A percentile compares a stretch with the other conserved stretches of the same genome.
Evolutionary conservation across 2,888 invertebrate genomes (phyloP).

Genomic region (Cheilosia grossa): DNA sequence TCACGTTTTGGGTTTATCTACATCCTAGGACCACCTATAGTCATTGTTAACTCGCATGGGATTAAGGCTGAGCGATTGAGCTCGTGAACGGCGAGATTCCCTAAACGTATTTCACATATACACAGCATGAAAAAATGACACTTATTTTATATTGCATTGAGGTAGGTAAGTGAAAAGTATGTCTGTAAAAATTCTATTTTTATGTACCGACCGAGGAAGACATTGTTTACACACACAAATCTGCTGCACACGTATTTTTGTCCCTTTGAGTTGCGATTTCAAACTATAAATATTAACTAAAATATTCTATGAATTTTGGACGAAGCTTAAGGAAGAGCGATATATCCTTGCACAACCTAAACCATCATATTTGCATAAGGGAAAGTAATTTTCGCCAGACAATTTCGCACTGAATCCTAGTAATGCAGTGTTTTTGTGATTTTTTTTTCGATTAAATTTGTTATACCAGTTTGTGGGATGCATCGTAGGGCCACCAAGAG

Average conservation of each 20-base stretch:
- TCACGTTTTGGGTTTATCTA: slow-evolving; percentile 4
- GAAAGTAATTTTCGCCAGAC: slow-evolving; percentile 56
- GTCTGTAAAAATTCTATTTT: slow-evolving; percentile 1
- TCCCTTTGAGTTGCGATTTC: slow-evolving; percentile 31
- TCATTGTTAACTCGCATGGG: slow-evolving; percentile 3
- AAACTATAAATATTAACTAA: slow-evolving; percentile 23
- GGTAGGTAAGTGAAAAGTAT: slow-evolving; percentile 5
- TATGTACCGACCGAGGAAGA: neutral
- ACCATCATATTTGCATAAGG: slow-evolving; percentile 28
- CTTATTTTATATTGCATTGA: neutral
- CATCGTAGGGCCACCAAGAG: neutral
- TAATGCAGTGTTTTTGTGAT: slow-evolving; percentile 59
- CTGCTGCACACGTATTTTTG: slow-evolving; percentile 4
- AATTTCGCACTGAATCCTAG: slow-evolving; percentile 44
- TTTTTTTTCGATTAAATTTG: slow-evolving; percentile 61
- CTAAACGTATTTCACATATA: too few relatives aligned
- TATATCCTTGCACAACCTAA: slow-evolving; percentile 22
- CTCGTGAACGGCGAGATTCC: neutral
- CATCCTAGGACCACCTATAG: neutral
- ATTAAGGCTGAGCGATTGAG: slow-evolving; percentile 29
- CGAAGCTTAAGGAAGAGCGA: slow-evolving; percentile 14
- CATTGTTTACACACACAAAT: neutral
- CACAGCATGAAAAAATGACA: neutral
- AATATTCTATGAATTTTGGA: slow-evolving; percentile 63
- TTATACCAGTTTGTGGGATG: slow-evolving; percentile 48